phyloP scores from a whole-genome alignment of 2,113 vertebrate genomes.

The Trematocara zebra region DNA sequence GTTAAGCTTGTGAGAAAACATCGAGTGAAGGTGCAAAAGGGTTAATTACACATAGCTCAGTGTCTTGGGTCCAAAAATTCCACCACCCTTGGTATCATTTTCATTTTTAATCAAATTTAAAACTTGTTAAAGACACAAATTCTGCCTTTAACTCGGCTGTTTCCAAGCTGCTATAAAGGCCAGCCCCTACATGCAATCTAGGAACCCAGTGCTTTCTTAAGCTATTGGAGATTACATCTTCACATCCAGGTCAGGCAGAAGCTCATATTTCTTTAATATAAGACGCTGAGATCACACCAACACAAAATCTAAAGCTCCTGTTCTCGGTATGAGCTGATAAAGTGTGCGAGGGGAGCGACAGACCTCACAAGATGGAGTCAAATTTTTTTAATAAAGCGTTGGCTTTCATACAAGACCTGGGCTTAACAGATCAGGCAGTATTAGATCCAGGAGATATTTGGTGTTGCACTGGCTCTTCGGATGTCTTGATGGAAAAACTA shows the following conservation, averaged over 20 bases:
- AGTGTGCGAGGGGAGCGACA: neutral
- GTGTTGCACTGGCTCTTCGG: neutral
- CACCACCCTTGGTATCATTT: neutral
- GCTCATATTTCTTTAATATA: slow-evolving; percentile 40
- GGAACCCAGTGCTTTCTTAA: neutral
- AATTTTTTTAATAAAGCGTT: slow-evolving; percentile 25
- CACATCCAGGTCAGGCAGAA: neutral
- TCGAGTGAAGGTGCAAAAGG: neutral
- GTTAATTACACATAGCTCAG: neutral
- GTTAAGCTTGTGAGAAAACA: neutral
- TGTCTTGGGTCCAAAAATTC: neutral
- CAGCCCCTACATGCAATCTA: neutral
- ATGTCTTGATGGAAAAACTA: slow-evolving; percentile 10
- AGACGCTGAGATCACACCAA: neutral
- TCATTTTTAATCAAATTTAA: neutral
- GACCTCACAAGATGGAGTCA: slow-evolving; percentile 13
- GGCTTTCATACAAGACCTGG: neutral
- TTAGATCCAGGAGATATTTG: slow-evolving; percentile 34
- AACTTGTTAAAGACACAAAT: neutral
- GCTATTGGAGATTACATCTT: slow-evolving; percentile 28
- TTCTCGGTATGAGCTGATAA: neutral
- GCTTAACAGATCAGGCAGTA: neutral
- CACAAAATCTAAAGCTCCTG: neutral
- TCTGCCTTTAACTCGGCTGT: neutral
- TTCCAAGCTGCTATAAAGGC: neutral